These are phyloP conservation scores for Hydropsyche tenuis DNA, from an alignment of 1,140 invertebrate species.

Conservation along the genomic window DNA sequence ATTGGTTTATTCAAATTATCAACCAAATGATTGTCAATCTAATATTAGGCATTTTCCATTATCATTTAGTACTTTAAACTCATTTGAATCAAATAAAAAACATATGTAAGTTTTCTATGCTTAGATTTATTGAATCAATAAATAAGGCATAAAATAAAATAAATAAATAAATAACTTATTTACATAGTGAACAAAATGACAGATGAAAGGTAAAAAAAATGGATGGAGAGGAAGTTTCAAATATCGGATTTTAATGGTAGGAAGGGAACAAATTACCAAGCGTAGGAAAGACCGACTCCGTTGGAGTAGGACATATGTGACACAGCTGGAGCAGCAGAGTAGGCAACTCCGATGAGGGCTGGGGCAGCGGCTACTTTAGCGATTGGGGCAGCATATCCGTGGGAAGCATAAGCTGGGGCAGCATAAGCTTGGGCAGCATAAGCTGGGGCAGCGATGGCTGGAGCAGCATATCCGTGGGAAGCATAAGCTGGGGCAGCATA, in stretches of 20 bases:
- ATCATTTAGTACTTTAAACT: too few relatives aligned
- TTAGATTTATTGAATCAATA: conserved; percentile 28
- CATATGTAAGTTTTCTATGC: conserved; percentile 23
- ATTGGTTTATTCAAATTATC: too few relatives aligned
- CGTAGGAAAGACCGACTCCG: conserved; percentile 65
- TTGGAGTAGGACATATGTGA: conserved; percentile 71
- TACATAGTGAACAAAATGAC: conserved; percentile 24
- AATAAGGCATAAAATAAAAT: conserved; percentile 2
- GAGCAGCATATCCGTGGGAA: conserved; percentile 51
- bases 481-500: conserved; percentile 54
- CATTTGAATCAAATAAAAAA: not conserved
- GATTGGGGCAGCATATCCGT: conserved; percentile 50
- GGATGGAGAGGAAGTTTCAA: not conserved
- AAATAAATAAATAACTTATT: conserved; percentile 32
- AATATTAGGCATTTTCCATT: too few relatives aligned
- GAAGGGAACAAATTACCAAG: conserved; percentile 56
- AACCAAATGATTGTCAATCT: too few relatives aligned
- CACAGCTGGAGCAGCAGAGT: conserved; percentile 71
- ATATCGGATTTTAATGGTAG: not conserved
- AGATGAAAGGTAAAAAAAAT: not conserved
- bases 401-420: conserved; percentile 58
- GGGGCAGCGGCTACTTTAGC: conserved; percentile 58
- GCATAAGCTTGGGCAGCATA: conserved; percentile 55
- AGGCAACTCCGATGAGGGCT: conserved; percentile 63
- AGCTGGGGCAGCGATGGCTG: conserved; percentile 46